Evolutionary conservation across 1,140 invertebrate species (phyloP), one percentile per base, ranked within the genome.

Genomic region (Listronotus oregonensis): DNA sequence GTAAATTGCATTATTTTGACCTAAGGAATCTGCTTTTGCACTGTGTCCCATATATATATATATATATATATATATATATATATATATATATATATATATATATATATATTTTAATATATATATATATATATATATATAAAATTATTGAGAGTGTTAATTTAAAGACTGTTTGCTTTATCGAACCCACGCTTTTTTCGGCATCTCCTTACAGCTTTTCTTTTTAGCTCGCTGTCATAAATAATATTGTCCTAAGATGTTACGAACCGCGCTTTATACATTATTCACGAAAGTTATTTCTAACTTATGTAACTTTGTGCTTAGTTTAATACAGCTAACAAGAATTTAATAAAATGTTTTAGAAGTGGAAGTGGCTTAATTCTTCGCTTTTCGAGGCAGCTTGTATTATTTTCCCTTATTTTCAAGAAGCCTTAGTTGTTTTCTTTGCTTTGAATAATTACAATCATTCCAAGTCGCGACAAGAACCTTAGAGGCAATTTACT

Each of bases 251-350:
- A 40, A 46, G 43, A 58, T 58, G 56, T 58, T 58, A 12, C 34
- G 18, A 58, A 46, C 43, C 56, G 43, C 40, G 56, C 56, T 65
- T 65, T 65, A 65, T 65, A 43, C 46, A 44, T 55, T 58, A 58
- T 58, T 58, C 56, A 58, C 49, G 43, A 46, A 55, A 54, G 50
- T 63, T 63, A 46, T 44, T 43, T 15, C 60, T 46, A 40, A 65
- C 47, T 65, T 65, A 65, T 59, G 55, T 65, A 59, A 50, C 39
- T 59, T 40, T 14, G 42, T 54, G 37, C 39, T 54, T 34, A 32
- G 43, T 18, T 46, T 46, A 46, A 46, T 46, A n/a, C 43, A 46
- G 42, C 44, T 51, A 43, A 14, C 50, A 63, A 52, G 61, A 63
- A 63, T 54, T 52, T 63, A 55, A 65, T 65, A 40, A 65, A 47